Conservation (phyloP, 2,888 invertebrate genomes). For the Pristionchus entomophagus region DNA sequence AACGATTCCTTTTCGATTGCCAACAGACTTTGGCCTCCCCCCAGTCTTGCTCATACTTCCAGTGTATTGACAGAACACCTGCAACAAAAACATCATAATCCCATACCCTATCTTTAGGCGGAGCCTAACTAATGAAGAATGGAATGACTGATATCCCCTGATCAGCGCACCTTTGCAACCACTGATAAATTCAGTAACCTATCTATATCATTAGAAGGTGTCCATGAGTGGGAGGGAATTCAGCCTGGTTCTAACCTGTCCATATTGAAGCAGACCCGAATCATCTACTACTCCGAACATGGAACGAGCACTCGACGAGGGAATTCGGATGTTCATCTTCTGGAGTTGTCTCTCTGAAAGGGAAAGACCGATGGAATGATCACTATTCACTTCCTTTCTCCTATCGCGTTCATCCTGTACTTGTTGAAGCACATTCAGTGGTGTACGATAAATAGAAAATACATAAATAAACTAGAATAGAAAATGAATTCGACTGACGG, state of each 20-base stretch:
- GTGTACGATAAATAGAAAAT: no score
- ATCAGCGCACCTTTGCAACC: no score
- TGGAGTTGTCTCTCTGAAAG: slow-evolving; percentile 3
- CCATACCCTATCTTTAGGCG: neutral
- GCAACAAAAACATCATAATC: neutral
- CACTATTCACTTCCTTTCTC: no score
- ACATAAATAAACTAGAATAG: no score
- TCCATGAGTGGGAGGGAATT: neutral
- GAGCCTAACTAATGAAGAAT: no score
- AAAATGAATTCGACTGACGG: neutral
- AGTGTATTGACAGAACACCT: neutral
- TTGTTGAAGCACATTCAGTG: no score
- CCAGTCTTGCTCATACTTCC: neutral
- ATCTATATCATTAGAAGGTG: neutral
- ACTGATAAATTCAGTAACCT: no score
- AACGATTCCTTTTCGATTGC: neutral
- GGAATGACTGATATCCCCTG: no score
- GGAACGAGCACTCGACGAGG: slow-evolving; percentile 55
- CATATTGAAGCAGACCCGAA: slow-evolving; percentile 66
- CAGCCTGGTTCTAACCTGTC: slow-evolving; percentile 51
- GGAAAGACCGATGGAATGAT: neutral
- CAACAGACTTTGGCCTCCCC: neutral
- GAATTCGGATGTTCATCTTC: slow-evolving; percentile 44
- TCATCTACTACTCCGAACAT: slow-evolving; percentile 73
- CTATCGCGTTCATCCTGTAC: no score